A percentile compares a stretch with the other conserved stretches of the same genome.
Conservation (phyloP, 2,113 vertebrate genomes). For the Oceanodroma tethys region DNA sequence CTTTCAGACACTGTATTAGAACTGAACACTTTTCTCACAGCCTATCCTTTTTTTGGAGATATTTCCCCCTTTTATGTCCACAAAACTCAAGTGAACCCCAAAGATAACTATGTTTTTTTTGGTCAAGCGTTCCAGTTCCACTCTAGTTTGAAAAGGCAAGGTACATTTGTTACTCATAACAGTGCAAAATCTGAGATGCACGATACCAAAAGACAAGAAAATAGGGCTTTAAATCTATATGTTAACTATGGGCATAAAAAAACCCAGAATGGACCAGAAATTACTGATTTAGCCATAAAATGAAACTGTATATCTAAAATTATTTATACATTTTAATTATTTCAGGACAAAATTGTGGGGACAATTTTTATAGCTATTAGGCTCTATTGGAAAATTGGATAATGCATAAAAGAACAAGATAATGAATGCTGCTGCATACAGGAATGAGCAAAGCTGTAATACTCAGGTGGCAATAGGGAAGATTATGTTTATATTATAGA, state of each 20-base stretch:
- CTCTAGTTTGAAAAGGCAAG: neutral
- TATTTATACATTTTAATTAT: conserved; percentile 40
- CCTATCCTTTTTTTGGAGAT: neutral
- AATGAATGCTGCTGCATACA: neutral
- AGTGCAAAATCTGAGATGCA: neutral
- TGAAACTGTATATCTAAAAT: neutral
- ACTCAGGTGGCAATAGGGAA: neutral
- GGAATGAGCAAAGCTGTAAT: neutral
- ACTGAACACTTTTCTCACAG: neutral
- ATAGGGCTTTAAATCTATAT: neutral
- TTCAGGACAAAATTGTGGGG: neutral
- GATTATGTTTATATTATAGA: neutral
- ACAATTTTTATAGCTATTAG: conserved; percentile 15
- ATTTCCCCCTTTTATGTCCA: neutral
- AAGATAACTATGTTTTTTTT: neutral
- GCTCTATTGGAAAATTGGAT: conserved; percentile 33
- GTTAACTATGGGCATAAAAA: neutral
- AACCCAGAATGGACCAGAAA: neutral
- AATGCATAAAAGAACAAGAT: conserved; percentile 24
- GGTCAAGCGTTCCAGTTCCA: neutral
- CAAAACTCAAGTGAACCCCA: neutral
- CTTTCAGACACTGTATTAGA: neutral
- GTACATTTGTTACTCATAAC: neutral
- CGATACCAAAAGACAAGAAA: neutral
- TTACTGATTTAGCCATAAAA: conserved; percentile 18